These are phyloP conservation scores for Charanyca ferruginea DNA, from an alignment of 2,888 invertebrate genomes.

Conservation along the genomic window DNA sequence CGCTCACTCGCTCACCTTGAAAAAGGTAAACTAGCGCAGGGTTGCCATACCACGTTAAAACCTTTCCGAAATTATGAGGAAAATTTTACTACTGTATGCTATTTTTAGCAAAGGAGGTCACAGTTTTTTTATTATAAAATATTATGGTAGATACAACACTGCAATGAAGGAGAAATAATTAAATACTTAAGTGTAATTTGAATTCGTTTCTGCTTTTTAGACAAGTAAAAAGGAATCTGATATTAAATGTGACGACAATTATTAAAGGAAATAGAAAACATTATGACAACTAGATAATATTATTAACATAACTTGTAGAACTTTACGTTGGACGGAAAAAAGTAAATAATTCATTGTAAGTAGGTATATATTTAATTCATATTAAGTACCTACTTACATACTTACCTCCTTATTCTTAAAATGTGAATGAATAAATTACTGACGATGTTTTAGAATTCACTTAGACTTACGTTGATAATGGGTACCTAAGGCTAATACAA, in stretches of 20 bases:
- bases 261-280: no score
- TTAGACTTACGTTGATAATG: constrained; percentile 2
- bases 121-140: background rate
- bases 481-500: constrained; percentile 3
- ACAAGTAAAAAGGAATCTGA: no score
- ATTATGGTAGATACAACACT: background rate
- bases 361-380: no score
- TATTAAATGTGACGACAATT: no score
- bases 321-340: no score
- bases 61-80: constrained; percentile 14
- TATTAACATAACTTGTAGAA: no score
- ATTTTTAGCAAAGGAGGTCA: background rate
- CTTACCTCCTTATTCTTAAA: background rate
- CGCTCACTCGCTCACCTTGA: constrained; percentile 24
- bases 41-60: constrained; percentile 3
- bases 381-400: no score
- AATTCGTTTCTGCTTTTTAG: no score
- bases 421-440: background rate
- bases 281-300: no score
- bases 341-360: no score
- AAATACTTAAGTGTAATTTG: no score
- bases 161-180: no score
- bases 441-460: background rate
- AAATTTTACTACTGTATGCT: background rate
- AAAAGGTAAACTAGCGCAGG: constrained; percentile 14